These are phyloP conservation scores for Gymnorhina tibicen DNA, from an alignment of 2,113 vertebrate genomes.

Conservation along the genomic window DNA sequence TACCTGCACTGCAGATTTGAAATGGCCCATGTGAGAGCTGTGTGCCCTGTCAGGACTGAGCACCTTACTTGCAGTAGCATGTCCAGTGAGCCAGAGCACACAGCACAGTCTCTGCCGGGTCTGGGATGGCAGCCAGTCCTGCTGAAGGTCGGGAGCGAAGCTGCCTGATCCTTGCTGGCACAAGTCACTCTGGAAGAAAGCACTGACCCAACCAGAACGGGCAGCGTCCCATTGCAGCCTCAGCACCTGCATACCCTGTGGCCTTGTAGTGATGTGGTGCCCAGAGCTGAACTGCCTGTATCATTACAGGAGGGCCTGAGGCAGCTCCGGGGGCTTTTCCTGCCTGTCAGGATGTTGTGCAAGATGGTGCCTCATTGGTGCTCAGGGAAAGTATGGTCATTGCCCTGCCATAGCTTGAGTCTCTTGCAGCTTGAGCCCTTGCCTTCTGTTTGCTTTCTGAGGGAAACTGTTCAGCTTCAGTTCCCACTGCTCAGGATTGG, in stretches of 20 bases:
- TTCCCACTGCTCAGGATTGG: neutral
- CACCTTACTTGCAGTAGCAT: neutral
- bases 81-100: neutral
- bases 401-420: neutral
- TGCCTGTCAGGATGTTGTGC: conserved; percentile 5
- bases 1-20: neutral
- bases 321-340: neutral
- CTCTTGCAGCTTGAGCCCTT: neutral
- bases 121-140: neutral
- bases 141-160: fast-evolving
- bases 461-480: neutral
- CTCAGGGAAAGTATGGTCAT: neutral
- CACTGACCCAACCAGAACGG: neutral
- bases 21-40: fast-evolving
- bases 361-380: neutral
- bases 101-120: neutral
- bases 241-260: neutral
- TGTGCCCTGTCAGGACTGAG: neutral
- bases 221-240: neutral
- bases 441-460: neutral
- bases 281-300: neutral
- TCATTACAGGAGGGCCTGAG: neutral
- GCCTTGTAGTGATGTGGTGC: fast-evolving
- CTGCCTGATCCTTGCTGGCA: neutral
- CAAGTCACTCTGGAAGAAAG: neutral